Conservation (phyloP, 2,888 invertebrate genomes). For the Spilarctia lutea region DNA sequence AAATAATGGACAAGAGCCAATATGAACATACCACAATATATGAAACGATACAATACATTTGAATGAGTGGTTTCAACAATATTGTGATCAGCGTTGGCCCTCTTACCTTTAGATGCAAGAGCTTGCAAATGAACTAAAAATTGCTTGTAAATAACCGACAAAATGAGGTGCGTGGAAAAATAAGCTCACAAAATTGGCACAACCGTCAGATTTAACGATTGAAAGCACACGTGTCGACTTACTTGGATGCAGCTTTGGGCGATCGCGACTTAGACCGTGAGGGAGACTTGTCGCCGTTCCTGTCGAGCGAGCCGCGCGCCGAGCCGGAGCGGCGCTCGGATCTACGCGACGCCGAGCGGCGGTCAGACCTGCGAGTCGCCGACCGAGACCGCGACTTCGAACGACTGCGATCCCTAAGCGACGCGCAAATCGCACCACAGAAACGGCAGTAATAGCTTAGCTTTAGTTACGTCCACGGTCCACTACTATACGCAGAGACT, state of each 20-base stretch:
- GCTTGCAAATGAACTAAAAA: background rate
- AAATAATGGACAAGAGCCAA: background rate
- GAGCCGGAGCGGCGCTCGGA: constrained; percentile 55
- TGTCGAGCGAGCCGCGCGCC: constrained; percentile 52
- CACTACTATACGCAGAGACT: constrained; percentile 23
- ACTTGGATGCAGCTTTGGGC: constrained; percentile 75
- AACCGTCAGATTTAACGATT: constrained; percentile 64
- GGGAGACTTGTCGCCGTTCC: constrained; percentile 65
- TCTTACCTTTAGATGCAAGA: background rate
- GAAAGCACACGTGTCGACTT: constrained; percentile 71
- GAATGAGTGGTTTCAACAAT: background rate
- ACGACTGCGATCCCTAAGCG: constrained; percentile 77
- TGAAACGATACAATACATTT: background rate
- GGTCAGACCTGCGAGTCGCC: constrained; percentile 63
- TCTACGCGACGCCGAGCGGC: constrained; percentile 58
- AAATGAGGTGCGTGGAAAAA: constrained; percentile 46
- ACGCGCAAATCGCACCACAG: constrained; percentile 51
- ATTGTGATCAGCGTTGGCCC: constrained; percentile 1
- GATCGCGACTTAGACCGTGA: constrained; percentile 83
- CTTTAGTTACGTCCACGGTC: constrained; percentile 50
- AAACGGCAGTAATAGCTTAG: constrained; percentile 47
- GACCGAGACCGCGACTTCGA: constrained; percentile 74
- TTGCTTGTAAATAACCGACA: background rate
- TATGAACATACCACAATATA: background rate
- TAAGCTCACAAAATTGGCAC: constrained; percentile 58